Percentiles rank a stretch among this genome's conserved stretches.
phyloP scores from a whole-genome alignment of 2,797 vertebrate genomes.

The Cetoscarus ocellatus region DNA sequence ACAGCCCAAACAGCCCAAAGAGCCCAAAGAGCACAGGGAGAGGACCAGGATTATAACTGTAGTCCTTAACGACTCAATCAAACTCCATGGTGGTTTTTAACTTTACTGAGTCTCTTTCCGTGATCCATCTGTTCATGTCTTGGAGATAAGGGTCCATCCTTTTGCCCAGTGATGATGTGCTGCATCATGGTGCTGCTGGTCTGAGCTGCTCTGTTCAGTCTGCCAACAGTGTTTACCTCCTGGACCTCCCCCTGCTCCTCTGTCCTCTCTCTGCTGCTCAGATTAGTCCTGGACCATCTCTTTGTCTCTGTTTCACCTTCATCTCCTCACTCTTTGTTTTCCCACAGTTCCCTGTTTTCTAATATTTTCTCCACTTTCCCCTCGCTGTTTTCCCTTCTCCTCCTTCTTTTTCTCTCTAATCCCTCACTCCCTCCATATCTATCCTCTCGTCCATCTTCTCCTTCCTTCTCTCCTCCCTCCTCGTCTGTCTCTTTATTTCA shows the following conservation, averaged over 20 bases:
- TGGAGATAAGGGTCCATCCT: conserved; percentile 23
- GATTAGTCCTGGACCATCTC: conserved; percentile 20
- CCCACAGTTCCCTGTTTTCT: conserved; percentile 25
- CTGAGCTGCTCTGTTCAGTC: conserved; percentile 39
- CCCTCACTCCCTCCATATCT: conserved; percentile 13
- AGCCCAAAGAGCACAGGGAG: too few species aligned
- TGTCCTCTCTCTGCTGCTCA: conserved; percentile 37
- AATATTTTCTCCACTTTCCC: conserved; percentile 33
- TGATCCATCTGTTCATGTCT: conserved; percentile 16
- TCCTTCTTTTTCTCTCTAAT: conserved; percentile 28
- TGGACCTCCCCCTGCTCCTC: conserved; percentile 49
- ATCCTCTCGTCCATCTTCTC: neutral
- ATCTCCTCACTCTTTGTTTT: conserved; percentile 23
- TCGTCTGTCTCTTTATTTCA: conserved; percentile 53
- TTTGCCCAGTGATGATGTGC: conserved; percentile 51
- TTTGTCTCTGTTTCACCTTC: conserved; percentile 45
- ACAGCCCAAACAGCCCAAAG: too few species aligned
- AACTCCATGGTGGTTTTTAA: too few species aligned
- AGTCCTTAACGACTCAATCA: neutral
- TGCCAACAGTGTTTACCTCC: conserved; percentile 45
- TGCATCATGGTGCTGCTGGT: conserved; percentile 53
- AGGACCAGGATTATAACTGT: too few species aligned
- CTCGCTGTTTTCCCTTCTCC: neutral
- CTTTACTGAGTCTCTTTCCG: too few species aligned
- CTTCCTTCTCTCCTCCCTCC: conserved; percentile 42